Evolutionary conservation across 2,888 invertebrate species (phyloP), one percentile per base, ranked within the genome.

Genomic region (Caenorhabditis macrosperma): DNA sequence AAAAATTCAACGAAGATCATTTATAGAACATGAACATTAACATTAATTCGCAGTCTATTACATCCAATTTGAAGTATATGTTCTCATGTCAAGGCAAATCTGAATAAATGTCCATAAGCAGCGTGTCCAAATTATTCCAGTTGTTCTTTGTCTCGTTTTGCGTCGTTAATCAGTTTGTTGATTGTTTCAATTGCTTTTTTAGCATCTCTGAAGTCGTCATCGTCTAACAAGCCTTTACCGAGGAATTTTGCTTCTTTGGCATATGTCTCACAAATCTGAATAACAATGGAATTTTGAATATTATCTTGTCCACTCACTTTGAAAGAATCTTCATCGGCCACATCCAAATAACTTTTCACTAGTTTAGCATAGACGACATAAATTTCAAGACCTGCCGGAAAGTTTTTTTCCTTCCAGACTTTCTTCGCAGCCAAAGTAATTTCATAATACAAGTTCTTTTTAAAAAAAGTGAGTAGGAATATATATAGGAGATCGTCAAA

Each of bases 231-330:
- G 22, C 84, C 84, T 66, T 84, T 84, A 7, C 86, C 86, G 38
- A 71, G 68, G 38, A 82, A 86, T 38, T 86, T 86, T 5, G 86
- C 84, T 77, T 86, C 86, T 68, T 86, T 84, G 9, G 86, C 83
- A 17, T 61, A 82, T 1, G 55, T 75, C 33, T 83, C 83, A 66
- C 84, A 84, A 52, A 84, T 74, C 85, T 85, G 66, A 17, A 60
- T 59, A 17, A 67, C 12, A 22, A 6, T 22, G 12, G 6, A 46
- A 17, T 44, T 28, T 55, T 55, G 26, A 59, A 22, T 2, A 24
- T 0, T 10, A 46, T 30, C 28, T 33, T n/a, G 10, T 50, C 3
- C 17, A n/a, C 2, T 61, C 41, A 86, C 84, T 72, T 84, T 85
- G 66, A 83, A 83, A 7, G 86, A 82, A 30, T 86, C 84, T 10